Percentiles rank a stretch among this genome's conserved stretches.
Evolutionary conservation across 1,140 invertebrate genomes (phyloP).

Genomic region (Psix sp.): DNA sequence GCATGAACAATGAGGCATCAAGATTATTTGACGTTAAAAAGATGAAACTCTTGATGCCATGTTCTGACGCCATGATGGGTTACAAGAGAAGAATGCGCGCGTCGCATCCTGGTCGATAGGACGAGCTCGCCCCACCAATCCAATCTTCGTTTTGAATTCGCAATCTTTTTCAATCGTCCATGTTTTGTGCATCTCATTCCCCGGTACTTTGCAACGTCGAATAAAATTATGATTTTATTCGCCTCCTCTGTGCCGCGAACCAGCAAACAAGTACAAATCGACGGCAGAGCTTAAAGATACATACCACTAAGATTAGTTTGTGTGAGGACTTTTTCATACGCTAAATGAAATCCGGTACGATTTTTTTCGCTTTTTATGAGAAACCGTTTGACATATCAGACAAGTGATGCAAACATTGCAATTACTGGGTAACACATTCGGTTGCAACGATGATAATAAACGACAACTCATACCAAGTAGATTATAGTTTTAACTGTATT

Average conservation of each 20-base stretch:
- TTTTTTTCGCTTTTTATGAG: constrained; percentile 16
- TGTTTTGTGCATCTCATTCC: constrained; percentile 48
- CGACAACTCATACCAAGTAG: too few relatives aligned
- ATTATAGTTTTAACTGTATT: too few relatives aligned
- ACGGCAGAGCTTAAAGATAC: constrained; percentile 9
- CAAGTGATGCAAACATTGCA: constrained; percentile 1
- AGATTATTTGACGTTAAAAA: constrained; percentile 7
- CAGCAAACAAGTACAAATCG: constrained; percentile 34
- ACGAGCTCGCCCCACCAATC: constrained; percentile 57
- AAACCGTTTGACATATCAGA: background rate
- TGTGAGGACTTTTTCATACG: background rate
- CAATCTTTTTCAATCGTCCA: constrained; percentile 63
- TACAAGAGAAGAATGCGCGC: constrained; percentile 63
- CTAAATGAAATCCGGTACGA: constrained; percentile 1
- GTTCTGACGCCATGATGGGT: constrained; percentile 64
- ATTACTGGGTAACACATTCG: too few relatives aligned
- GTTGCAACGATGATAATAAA: too few relatives aligned
- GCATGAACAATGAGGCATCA: background rate
- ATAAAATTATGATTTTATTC: constrained; percentile 51
- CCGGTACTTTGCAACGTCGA: constrained; percentile 15
- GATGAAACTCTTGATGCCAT: constrained; percentile 40
- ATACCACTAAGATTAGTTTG: constrained; percentile 5
- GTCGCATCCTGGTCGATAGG: constrained; percentile 70
- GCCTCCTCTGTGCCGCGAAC: constrained; percentile 7
- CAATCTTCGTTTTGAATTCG: constrained; percentile 29